phyloP scores from a whole-genome alignment of 2,888 invertebrate species.

The Oxytorus armatus region DNA sequence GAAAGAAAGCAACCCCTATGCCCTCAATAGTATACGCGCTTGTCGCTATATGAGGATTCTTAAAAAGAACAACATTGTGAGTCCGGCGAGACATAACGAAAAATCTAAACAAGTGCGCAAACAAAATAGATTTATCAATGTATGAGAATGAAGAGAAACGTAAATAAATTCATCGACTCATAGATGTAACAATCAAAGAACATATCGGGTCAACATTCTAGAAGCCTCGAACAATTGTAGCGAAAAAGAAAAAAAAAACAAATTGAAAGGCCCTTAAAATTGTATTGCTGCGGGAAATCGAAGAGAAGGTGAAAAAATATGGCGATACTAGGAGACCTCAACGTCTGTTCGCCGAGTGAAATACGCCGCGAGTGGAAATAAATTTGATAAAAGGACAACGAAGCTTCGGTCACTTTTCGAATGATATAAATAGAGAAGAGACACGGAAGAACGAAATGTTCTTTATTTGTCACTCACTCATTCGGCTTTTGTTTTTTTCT shows the following conservation, averaged over 20 bases:
- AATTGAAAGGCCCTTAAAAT: neutral
- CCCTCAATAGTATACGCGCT: neutral
- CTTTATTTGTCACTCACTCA: constrained; percentile 47
- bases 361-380: constrained; percentile 5
- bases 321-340: neutral
- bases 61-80: neutral
- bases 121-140: too few species aligned
- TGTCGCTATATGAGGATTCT: neutral
- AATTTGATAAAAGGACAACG: constrained; percentile 22
- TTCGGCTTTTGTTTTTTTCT: constrained; percentile 41
- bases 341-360: neutral
- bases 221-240: too few species aligned
- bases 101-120: neutral
- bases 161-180: too few species aligned
- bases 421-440: constrained; percentile 39
- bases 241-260: too few species aligned
- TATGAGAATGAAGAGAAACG: neutral
- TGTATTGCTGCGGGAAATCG: neutral
- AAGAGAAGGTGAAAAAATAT: neutral
- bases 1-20: constrained; percentile 20
- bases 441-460: constrained; percentile 33
- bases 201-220: too few species aligned
- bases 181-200: neutral
- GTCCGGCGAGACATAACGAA: neutral
- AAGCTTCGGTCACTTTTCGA: constrained; percentile 38